Evolutionary conservation across 2,888 invertebrate genomes (phyloP).

Genomic region (Limnephilus rhombicus): DNA sequence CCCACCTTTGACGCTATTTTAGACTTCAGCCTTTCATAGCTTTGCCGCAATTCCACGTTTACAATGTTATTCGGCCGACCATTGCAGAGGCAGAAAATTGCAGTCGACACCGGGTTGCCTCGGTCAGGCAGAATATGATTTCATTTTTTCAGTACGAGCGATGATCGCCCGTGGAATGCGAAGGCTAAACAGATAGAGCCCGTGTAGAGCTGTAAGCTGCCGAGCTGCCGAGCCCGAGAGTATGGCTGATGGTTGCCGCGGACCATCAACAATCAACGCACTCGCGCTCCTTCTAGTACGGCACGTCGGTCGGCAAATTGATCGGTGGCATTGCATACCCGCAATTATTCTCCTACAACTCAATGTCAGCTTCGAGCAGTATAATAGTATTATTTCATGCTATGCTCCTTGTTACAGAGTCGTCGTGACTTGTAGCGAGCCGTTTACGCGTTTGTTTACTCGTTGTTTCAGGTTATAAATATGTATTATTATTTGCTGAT

Average conservation of each 20-base stretch:
- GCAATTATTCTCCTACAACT: not conserved
- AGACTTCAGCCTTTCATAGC: not conserved
- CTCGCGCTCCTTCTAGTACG: not conserved
- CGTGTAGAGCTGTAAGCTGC: not conserved
- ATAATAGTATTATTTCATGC: too few species aligned
- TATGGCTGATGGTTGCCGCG: too few species aligned
- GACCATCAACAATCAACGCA: not conserved
- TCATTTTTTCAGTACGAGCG: constrained; percentile 34
- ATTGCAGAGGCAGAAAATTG: not conserved
- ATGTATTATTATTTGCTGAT: too few species aligned
- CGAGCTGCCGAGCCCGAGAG: too few species aligned
- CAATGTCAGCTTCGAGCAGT: not conserved
- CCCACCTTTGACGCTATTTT: too few species aligned
- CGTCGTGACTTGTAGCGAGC: not conserved
- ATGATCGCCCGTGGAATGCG: constrained; percentile 44
- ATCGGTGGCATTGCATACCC: not conserved
- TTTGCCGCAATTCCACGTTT: not conserved
- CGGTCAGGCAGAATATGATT: constrained; percentile 8
- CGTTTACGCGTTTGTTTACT: not conserved
- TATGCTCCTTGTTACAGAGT: too few species aligned
- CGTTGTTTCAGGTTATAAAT: too few species aligned
- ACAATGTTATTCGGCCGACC: not conserved
- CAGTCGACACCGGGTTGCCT: constrained; percentile 11
- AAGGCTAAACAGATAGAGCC: constrained; percentile 37
- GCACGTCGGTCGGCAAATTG: not conserved